Conservation (phyloP, 2,113 vertebrate species). For the Eulemur macaco region DNA sequence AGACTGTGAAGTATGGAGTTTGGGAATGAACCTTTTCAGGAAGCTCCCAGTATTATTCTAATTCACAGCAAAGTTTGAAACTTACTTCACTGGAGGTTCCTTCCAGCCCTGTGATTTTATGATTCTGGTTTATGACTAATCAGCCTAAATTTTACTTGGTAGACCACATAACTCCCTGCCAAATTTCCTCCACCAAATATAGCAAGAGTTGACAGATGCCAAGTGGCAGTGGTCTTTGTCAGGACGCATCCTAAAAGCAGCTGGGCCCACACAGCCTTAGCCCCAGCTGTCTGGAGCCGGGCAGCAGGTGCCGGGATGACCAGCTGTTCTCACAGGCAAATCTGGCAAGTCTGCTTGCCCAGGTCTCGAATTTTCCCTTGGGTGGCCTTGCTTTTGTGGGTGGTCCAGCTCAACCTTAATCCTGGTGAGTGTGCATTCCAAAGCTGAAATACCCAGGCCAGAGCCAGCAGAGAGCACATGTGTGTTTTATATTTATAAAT, state of each 20-base stretch:
- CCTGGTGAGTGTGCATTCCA: constrained; percentile 53
- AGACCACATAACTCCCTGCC: constrained; percentile 72
- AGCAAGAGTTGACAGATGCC: constrained; percentile 64
- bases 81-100: constrained; percentile 35
- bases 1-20: not conserved
- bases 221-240: constrained; percentile 34
- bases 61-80: constrained; percentile 50
- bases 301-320: constrained; percentile 68
- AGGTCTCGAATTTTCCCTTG: constrained; percentile 68
- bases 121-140: constrained; percentile 74
- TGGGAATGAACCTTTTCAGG: constrained; percentile 13
- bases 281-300: constrained; percentile 68
- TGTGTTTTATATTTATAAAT: constrained; percentile 63
- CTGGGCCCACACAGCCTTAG: constrained; percentile 31
- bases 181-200: constrained; percentile 74
- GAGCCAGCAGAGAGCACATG: not conserved
- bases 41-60: constrained; percentile 47
- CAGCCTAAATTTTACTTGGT: constrained; percentile 70
- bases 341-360: constrained; percentile 45
- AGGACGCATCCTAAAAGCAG: constrained; percentile 62
- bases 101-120: constrained; percentile 67
- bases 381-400: constrained; percentile 75
- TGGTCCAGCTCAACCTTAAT: constrained; percentile 68
- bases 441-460: constrained; percentile 14
- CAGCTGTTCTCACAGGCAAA: constrained; percentile 67